phyloP scores from a whole-genome alignment of 2,113 vertebrate genomes.

The Pluvianellus socialis region DNA sequence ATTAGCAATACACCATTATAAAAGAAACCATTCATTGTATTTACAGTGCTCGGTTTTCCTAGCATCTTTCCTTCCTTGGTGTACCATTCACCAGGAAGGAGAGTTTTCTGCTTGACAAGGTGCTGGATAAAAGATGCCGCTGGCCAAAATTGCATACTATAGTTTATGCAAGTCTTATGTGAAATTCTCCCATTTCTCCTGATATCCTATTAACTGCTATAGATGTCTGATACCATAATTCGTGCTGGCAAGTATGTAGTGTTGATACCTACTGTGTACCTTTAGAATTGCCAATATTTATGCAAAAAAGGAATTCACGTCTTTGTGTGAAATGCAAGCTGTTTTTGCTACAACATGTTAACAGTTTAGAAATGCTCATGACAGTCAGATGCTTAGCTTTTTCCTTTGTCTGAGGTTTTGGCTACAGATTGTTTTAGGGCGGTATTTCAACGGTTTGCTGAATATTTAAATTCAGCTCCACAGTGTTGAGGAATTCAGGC shows the following conservation, averaged over 20 bases:
- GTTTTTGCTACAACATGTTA: not conserved
- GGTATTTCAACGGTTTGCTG: not conserved
- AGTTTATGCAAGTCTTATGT: not conserved
- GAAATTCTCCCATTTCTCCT: not conserved
- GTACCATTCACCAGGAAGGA: not conserved
- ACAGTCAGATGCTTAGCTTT: not conserved
- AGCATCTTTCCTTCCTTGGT: not conserved
- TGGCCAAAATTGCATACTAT: not conserved
- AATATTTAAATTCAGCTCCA: not conserved
- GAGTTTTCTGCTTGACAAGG: not conserved
- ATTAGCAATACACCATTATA: not conserved
- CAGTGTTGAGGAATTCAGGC: not conserved
- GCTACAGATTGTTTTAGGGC: not conserved
- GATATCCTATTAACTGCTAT: not conserved
- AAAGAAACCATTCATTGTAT: not conserved
- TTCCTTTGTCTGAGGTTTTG: not conserved
- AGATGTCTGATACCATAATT: not conserved
- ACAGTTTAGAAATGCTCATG: not conserved
- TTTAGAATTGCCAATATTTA: not conserved
- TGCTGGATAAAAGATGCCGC: not conserved
- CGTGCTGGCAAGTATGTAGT: not conserved
- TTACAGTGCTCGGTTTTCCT: slow-evolving; percentile 5
- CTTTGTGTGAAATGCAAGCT: not conserved
- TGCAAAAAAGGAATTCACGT: not conserved
- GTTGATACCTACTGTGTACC: not conserved